These are phyloP conservation scores for Bombyx huttoni DNA, from an alignment of 2,888 invertebrate species.

Conservation along the genomic window DNA sequence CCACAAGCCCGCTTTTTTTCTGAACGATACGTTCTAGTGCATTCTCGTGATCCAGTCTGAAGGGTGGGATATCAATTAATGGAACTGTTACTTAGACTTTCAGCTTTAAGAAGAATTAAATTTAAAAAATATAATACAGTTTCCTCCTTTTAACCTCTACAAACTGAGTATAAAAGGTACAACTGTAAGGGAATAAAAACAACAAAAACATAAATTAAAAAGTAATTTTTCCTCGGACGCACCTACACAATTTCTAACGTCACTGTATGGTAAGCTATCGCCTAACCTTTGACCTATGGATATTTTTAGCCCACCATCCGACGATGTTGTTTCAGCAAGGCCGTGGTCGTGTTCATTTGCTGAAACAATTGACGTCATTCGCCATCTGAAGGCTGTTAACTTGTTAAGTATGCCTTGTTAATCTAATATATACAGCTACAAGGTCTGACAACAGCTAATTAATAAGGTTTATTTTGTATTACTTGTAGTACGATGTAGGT, in stretches of 20 bases:
- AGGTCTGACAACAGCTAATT: not conserved
- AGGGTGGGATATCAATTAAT: too few relatives aligned
- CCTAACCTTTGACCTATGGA: conserved; percentile 53
- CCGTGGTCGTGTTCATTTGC: conserved; percentile 47
- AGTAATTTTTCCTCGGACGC: not conserved
- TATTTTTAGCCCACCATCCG: conserved; percentile 56
- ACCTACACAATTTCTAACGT: not conserved
- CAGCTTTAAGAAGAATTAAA: too few relatives aligned
- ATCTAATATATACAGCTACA: conserved; percentile 33
- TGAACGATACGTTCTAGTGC: too few relatives aligned
- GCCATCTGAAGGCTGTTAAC: conserved; percentile 39
- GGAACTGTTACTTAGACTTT: too few relatives aligned
- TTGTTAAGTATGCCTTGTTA: conserved; percentile 43
- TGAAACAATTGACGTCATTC: conserved; percentile 67
- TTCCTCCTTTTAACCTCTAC: too few relatives aligned
- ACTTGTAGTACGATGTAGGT: not conserved
- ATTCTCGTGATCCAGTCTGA: too few relatives aligned
- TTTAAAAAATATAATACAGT: too few relatives aligned
- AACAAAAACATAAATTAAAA: not conserved
- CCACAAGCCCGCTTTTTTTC: too few relatives aligned
- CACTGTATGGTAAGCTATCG: conserved; percentile 1
- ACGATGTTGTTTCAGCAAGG: conserved; percentile 41
- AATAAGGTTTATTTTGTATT: not conserved
- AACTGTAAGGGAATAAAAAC: not conserved
- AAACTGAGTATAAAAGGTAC: not conserved